Evolutionary conservation across 1,140 invertebrate genomes (phyloP).

Genomic region (Aphis gossypii): DNA sequence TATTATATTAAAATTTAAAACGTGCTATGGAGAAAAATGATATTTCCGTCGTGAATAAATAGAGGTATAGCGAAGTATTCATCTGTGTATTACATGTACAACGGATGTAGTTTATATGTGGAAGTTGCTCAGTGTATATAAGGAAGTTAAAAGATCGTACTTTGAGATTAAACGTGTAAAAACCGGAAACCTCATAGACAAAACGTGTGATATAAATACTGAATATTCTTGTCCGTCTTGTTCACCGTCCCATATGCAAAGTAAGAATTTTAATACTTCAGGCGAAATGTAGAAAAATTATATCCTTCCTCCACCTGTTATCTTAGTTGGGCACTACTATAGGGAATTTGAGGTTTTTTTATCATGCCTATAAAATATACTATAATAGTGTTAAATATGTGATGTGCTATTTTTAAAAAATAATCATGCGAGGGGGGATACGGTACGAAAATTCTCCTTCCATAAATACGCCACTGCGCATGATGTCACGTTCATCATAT

Average conservation of each 20-base stretch:
- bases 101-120: background rate
- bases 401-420: no score
- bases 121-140: background rate
- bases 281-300: no score
- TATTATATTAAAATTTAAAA: slow-evolving; percentile 12
- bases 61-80: background rate
- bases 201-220: background rate
- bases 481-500: background rate
- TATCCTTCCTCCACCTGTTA: no score
- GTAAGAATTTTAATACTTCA: background rate
- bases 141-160: background rate
- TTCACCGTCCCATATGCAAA: background rate
- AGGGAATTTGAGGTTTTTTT: no score
- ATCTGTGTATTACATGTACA: background rate
- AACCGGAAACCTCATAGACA: background rate
- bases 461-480: no score
- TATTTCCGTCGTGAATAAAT: background rate
- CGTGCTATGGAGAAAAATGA: background rate
- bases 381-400: no score
- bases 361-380: no score
- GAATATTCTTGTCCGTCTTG: background rate
- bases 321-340: no score
- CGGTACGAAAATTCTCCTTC: no score
- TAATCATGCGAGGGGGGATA: no score
- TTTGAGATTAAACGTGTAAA: background rate